Percentiles rank a stretch among this genome's conserved stretches.
phyloP scores from a whole-genome alignment of 2,797 vertebrate species.

The Rallus crepitans region DNA sequence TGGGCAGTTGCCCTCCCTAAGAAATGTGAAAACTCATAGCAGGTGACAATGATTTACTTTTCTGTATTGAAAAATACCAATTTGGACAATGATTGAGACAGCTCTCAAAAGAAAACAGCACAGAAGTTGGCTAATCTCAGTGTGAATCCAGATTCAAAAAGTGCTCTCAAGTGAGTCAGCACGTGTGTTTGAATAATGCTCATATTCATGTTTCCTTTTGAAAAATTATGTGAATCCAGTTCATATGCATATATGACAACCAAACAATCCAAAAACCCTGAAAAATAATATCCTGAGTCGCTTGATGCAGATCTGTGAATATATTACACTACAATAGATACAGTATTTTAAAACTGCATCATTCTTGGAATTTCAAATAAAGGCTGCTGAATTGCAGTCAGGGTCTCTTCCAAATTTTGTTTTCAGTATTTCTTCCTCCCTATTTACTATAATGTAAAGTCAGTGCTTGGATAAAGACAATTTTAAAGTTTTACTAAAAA shows the following conservation, averaged over 20 bases:
- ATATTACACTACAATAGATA: not conserved
- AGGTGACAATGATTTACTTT: not conserved
- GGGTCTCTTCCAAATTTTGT: not conserved
- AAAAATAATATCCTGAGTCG: conserved; percentile 1
- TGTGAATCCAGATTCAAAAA: conserved; percentile 5
- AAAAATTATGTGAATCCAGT: not conserved
- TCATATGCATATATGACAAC: not conserved
- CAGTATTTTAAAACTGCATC: not conserved
- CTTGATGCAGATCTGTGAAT: conserved; percentile 17
- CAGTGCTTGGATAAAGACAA: conserved; percentile 28
- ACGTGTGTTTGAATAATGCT: not conserved
- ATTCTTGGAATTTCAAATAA: conserved; percentile 11
- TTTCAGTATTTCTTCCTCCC: conserved; percentile 24
- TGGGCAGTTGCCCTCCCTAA: not conserved
- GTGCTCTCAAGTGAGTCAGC: not conserved
- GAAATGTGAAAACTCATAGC: not conserved
- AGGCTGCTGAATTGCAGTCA: not conserved
- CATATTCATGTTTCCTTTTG: not conserved
- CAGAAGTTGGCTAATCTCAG: not conserved
- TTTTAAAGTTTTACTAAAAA: conserved; percentile 40
- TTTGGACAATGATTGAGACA: not conserved
- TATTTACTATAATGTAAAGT: conserved; percentile 27
- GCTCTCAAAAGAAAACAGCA: not conserved
- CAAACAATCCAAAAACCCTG: not conserved
- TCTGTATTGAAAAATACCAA: not conserved